Evolutionary conservation across 2,797 vertebrate genomes (phyloP), one percentile per base, ranked within the genome.

Genomic region (Galago senegalensis): DNA sequence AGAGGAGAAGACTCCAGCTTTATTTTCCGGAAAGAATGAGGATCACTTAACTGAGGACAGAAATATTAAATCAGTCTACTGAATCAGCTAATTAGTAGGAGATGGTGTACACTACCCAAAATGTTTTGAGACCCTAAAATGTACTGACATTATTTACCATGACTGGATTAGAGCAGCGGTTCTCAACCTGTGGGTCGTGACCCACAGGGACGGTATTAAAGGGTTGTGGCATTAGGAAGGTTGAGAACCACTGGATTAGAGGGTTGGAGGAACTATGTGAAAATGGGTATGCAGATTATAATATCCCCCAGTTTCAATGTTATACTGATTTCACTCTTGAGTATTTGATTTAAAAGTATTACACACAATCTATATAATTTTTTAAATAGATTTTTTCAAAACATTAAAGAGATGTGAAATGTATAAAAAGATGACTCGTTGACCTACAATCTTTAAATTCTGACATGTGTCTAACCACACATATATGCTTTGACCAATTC

Each of bases 321-420:
- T 80, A 21, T 61, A 20, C 12, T 82, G 10, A 46, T 93, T 84
- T 85, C 72, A 69, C 40, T 61, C n/a, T 67, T 23, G 61, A 69
- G 60, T 61, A 81, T 81, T 75, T 92, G 21, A 69, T 82, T 75
- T 65, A 89, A 75, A n/a, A 34, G 16, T 25, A 94, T 56, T 85
- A 9, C 5, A 29, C 46, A 13, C 46, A 89, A 85, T 49, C 29
- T 73, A 34, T 69, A 40, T n/a, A 73, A 73, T 58, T 5, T 80
- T 46, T 63, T 23, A 69, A 49, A 18, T 40, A 56, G 53, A 3
- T 89, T 82, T 79, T 72, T 82, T n/a, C 31, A 65, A 91, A 92
- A 79, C 40, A 40, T 1, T 63, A 46, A 67, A 87, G 49, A 83
- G 21, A 89, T 86, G 67, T 76, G n/a, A 91, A 94, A 82, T 61